Conservation (phyloP, 2,113 vertebrate genomes). For the Podilymbus podiceps region DNA sequence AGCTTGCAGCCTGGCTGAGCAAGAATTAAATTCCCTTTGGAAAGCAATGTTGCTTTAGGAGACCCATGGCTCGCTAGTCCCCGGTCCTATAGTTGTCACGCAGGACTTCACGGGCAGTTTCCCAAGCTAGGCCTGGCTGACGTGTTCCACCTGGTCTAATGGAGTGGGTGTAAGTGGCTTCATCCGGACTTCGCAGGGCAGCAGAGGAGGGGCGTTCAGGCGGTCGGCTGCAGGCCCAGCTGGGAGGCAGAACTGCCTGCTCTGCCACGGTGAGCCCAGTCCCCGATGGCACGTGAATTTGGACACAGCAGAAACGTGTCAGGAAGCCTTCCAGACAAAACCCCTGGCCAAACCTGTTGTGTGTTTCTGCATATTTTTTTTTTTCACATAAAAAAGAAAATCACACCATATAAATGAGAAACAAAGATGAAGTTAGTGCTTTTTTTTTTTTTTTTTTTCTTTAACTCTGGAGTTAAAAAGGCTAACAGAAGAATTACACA, state of each 20-base stretch:
- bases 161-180: background rate
- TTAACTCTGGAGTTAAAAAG: background rate
- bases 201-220: background rate
- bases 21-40: background rate
- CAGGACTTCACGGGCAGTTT: background rate
- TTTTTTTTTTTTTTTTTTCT: too few relatives aligned
- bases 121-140: background rate
- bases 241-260: background rate
- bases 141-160: background rate
- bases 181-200: background rate
- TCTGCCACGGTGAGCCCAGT: background rate
- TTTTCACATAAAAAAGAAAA: background rate
- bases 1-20: background rate
- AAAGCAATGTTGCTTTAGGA: background rate
- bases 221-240: accelerated
- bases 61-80: background rate
- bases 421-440: background rate
- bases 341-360: background rate
- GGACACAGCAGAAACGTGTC: background rate
- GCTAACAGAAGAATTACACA: background rate
- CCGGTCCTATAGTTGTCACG: background rate
- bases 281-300: background rate
- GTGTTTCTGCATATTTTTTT: background rate
- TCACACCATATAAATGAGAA: background rate
- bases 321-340: background rate